phyloP scores from a whole-genome alignment of 2,113 vertebrate genomes.

The Sprattus sprattus region DNA sequence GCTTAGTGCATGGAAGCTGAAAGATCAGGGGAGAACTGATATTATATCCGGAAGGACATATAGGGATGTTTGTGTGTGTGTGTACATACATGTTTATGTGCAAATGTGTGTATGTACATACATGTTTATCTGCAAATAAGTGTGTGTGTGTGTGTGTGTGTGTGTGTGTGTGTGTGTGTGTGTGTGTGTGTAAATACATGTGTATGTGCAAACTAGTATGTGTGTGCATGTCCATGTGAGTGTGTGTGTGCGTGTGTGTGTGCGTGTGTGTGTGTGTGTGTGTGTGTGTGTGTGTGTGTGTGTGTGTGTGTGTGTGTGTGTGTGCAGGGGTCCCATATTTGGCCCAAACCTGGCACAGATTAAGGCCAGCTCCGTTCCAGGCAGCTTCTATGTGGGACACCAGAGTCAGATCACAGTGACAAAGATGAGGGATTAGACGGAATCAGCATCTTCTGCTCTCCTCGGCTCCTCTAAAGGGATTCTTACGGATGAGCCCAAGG shows the following conservation, averaged over 20 bases:
- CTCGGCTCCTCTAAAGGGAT: slow-evolving; percentile 27
- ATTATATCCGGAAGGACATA: background rate
- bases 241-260: no score
- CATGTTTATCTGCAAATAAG: no score
- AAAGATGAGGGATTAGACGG: slow-evolving; percentile 32
- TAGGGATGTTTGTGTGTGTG: no score
- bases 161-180: background rate
- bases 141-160: no score
- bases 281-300: background rate
- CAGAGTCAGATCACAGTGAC: background rate
- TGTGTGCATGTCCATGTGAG: no score
- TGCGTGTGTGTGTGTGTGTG: background rate
- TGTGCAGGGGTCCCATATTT: no score
- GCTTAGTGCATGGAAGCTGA: background rate
- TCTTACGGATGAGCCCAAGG: slow-evolving; percentile 40
- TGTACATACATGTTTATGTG: background rate
- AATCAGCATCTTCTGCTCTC: slow-evolving; percentile 13
- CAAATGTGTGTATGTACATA: background rate
- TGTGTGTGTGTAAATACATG: background rate
- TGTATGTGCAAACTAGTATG: background rate
- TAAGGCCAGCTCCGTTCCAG: no score
- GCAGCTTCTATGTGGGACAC: background rate
- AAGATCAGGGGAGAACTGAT: background rate
- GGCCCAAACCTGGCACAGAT: no score
- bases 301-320: background rate